Conservation (phyloP, 1,140 invertebrate genomes). For the Cyphomyrmex costatus region DNA sequence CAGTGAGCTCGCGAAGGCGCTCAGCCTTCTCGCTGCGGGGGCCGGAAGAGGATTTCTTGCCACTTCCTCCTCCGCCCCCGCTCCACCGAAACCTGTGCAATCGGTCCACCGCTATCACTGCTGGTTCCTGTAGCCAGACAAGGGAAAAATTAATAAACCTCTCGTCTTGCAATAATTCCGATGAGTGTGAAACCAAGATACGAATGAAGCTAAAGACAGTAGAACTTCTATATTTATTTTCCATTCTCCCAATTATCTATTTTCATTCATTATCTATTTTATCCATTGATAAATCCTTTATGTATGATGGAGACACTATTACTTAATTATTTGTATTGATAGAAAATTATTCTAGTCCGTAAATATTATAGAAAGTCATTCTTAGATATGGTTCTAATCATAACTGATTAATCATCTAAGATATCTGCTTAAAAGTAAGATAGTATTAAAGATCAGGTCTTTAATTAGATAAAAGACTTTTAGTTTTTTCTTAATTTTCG, state of each 20-base stretch:
- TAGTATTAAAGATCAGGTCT: no score
- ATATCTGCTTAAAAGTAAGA: neutral
- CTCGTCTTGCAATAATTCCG: neutral
- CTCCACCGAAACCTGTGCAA: conserved; percentile 92
- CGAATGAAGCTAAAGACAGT: neutral
- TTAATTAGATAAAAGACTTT: neutral
- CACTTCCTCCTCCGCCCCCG: conserved; percentile 87
- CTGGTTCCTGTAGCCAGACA: conserved; percentile 78
- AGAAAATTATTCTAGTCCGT: no score
- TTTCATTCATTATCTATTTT: neutral
- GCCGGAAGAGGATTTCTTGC: conserved; percentile 84
- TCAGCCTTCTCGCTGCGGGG: conserved; percentile 90
- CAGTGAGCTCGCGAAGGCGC: conserved; percentile 91
- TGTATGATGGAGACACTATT: no score
- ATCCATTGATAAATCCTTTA: neutral
- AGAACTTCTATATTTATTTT: conserved; percentile 16
- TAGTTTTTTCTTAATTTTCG: no score
- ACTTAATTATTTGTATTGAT: no score
- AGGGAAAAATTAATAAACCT: conserved; percentile 13
- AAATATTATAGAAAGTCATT: no score
- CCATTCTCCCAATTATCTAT: neutral
- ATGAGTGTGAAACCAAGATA: neutral
- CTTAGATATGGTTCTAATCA: no score
- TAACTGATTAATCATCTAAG: neutral
- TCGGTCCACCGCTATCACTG: conserved; percentile 90